phyloP scores from a whole-genome alignment of 2,888 invertebrate species.

The Camptogramma bilineatum region DNA sequence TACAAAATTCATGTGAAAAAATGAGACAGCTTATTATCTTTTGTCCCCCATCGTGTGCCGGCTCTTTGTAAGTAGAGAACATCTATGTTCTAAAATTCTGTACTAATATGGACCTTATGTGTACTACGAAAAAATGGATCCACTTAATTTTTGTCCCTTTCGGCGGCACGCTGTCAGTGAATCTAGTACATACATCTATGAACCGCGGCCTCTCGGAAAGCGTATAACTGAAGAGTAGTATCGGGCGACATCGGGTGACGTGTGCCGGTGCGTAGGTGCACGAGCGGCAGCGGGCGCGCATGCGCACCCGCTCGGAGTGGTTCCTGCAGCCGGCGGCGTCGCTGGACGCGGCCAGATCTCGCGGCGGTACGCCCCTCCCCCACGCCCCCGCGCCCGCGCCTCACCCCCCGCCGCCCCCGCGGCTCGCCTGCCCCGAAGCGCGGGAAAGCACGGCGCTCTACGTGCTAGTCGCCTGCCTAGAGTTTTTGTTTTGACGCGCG shows the following conservation, averaged over 20 bases:
- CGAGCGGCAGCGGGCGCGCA: constrained; percentile 97
- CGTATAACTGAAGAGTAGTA: not conserved
- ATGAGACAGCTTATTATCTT: no score
- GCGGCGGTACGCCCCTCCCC: constrained; percentile 73
- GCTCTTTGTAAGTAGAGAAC: no score
- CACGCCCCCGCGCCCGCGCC: constrained; percentile 49
- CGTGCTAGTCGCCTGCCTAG: constrained; percentile 85
- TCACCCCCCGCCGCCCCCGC: constrained; percentile 41
- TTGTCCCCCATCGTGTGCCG: no score
- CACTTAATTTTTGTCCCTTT: no score
- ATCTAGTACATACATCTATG: not conserved
- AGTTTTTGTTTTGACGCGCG: constrained; percentile 83
- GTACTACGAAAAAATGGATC: no score
- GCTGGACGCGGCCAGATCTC: constrained; percentile 75
- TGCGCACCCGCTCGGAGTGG: constrained; percentile 99
- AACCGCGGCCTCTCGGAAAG: constrained; percentile 23
- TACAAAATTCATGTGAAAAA: no score
- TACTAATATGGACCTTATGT: no score
- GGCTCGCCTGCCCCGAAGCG: constrained; percentile 42
- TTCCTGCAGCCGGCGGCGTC: constrained; percentile 91
- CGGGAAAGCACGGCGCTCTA: constrained; percentile 79
- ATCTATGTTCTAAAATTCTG: no score
- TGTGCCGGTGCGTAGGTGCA: constrained; percentile 90
- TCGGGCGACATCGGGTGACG: constrained; percentile 35
- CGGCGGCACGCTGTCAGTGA: no score